Base-by-base conservation (phyloP, 2,888 invertebrate genomes). In the Acanthosoma haemorrhoidale region DNA sequence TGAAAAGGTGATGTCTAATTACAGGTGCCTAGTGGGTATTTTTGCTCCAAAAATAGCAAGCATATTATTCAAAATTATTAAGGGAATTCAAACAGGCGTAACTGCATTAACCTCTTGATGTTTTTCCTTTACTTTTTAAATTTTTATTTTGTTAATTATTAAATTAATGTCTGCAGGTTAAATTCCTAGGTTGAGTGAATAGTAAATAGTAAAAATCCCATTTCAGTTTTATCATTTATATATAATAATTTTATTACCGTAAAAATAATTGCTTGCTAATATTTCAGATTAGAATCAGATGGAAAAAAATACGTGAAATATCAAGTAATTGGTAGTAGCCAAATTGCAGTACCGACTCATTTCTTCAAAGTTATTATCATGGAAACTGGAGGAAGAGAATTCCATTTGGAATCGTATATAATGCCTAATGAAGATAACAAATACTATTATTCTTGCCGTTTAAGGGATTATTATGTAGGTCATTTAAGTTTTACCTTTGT, bases 341-440 rank as follows among this genome's bases (percentile, higher is more conserved):
- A 92, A 63, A 96, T 99, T 0, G 94, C 98, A 0, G 99, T 99
- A 0, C 99, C 98, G 0, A 99, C 98, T 0, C 98, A 99, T 80
- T 99, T 98, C 82, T 99, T 93, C 82, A 99, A 99, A 83, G 87
- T 97, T 4, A 83, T 94, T 39, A 90, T 95, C 0, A 85, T 86
- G 1, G 94, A 95, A 81, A 85, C 86, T 0, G 69, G 81, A 0
- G 86, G 87, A 76, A 88, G 88, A 1, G 81, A 85, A 18, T 84
- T 92, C 25, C 92, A 96, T 78, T 86, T 98, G 87, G 94, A 96
- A 81, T 86, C 94, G 2, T 99, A 92, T 79, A 68, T 75, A n/a
- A 90, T 98, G 91, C 97, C 97, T 31, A 99, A 99, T 82, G 85
- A 89, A 79, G 85, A 83, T 68, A 94, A 96, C 77, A 87, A 88